phyloP scores from a whole-genome alignment of 2,113 vertebrate genomes.

The Orycteropus afer region DNA sequence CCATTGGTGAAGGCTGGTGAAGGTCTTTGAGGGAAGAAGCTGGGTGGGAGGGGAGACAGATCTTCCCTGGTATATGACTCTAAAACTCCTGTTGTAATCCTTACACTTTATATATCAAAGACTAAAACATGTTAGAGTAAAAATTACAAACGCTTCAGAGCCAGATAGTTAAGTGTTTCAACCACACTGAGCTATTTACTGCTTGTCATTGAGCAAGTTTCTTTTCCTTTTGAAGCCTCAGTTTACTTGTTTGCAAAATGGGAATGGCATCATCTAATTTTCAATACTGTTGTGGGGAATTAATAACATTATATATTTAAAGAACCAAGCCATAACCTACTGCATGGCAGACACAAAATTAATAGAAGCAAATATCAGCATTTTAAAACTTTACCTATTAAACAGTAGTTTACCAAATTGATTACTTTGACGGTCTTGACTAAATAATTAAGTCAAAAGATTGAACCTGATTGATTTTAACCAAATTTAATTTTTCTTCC shows the following conservation, averaged over 20 bases:
- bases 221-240: background rate
- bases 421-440: background rate
- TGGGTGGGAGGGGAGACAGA: fast-evolving
- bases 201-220: background rate
- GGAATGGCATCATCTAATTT: background rate
- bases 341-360: background rate
- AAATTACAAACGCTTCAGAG: background rate
- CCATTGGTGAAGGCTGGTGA: background rate
- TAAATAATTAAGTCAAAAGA: background rate
- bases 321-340: background rate
- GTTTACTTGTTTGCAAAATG: background rate
- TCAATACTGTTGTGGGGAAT: background rate
- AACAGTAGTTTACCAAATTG: background rate
- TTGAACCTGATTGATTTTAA: background rate
- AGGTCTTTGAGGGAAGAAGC: background rate
- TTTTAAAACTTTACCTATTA: background rate
- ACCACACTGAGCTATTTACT: background rate
- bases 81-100: background rate
- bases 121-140: background rate
- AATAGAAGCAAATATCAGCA: background rate
- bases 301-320: background rate
- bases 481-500: background rate
- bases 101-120: background rate
- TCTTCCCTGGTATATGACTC: background rate
- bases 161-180: background rate